phyloP scores from a whole-genome alignment of 2,888 invertebrate species.

The Athalia rosae region DNA sequence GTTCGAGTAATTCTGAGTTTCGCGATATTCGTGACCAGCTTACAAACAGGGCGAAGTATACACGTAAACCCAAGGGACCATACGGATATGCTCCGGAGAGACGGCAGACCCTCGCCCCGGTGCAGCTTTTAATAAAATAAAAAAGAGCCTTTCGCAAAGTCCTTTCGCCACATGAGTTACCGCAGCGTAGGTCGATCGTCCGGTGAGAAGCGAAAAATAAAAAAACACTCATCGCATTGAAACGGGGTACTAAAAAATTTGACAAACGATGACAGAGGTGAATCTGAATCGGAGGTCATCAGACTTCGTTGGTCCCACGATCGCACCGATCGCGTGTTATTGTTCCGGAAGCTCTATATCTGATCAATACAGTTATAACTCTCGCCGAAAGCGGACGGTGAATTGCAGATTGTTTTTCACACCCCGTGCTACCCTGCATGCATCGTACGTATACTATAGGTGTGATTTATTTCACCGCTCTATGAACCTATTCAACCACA shows the following conservation, averaged over 20 bases:
- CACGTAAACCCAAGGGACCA: background rate
- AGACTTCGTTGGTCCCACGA: too few relatives aligned
- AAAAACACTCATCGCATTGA: too few relatives aligned
- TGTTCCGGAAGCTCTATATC: too few relatives aligned
- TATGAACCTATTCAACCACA: background rate
- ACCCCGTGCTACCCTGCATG: background rate
- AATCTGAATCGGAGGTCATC: too few relatives aligned
- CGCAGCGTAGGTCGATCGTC: too few relatives aligned
- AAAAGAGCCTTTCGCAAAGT: too few relatives aligned
- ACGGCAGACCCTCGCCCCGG: background rate
- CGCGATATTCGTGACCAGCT: slow-evolving; percentile 39
- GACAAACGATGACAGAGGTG: too few relatives aligned
- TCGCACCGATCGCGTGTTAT: too few relatives aligned
- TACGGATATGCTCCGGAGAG: background rate
- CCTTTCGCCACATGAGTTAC: too few relatives aligned
- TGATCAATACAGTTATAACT: too few relatives aligned
- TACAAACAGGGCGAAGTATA: slow-evolving; percentile 22
- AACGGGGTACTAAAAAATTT: too few relatives aligned
- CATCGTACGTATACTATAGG: slow-evolving; percentile 1
- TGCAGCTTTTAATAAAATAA: slow-evolving; percentile 10
- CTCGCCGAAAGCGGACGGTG: background rate
- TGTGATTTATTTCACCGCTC: background rate
- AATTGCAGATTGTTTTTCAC: background rate
- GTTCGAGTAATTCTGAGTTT: slow-evolving; percentile 27
- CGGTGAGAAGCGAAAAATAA: too few relatives aligned